Base-by-base conservation (phyloP, 2,797 vertebrate species). In the Neosalanx taihuensis region DNA sequence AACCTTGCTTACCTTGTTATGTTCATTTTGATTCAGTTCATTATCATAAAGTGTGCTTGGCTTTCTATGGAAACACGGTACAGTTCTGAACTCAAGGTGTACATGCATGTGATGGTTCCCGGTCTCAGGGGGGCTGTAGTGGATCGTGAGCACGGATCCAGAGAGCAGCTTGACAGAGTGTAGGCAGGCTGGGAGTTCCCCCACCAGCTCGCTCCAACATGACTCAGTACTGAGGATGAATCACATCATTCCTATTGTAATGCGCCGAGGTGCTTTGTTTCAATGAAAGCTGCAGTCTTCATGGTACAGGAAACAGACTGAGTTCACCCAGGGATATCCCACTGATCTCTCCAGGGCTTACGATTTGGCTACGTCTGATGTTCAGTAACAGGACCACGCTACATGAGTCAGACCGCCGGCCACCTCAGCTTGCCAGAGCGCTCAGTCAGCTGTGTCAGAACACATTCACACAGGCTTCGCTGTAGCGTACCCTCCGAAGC, bases 161-260 rank as follows among this genome's bases (percentile, higher is more conserved):
- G 17, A 79, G 74, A 80, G 66, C 35, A 61, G 53, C 73, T 60
- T 75, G 75, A 78, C 78, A 85, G 81, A 56, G 51, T 0, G 51
- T 17, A 73, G 77, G 77, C 81, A 87, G 81, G 84, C 76, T 76
- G 79, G 65, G 79, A 84, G 86, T 87, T 73, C 84, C 85, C 85
- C 85, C 73, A 81, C 76, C 73, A 88, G 86, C 83, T 83, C 80
- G 86, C 87, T 82, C 85, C 74, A 90, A 86, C 82, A 89, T 86
- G 84, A 83, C 86, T 81, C 76, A 83, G 86, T 75, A 89, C 90
- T 71, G 70, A 7, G 70, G 69, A 60, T 6, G 67, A 69, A 81
- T 75, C 23, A 76, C 72, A 83, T 82, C 67, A 17, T 69, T 31
- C 53, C 3, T 37, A n/a, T 23, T 17, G 13, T 51, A 65, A 78